Conservation (phyloP, 2,797 vertebrate genomes). For the Halcyon smyrnensis region DNA sequence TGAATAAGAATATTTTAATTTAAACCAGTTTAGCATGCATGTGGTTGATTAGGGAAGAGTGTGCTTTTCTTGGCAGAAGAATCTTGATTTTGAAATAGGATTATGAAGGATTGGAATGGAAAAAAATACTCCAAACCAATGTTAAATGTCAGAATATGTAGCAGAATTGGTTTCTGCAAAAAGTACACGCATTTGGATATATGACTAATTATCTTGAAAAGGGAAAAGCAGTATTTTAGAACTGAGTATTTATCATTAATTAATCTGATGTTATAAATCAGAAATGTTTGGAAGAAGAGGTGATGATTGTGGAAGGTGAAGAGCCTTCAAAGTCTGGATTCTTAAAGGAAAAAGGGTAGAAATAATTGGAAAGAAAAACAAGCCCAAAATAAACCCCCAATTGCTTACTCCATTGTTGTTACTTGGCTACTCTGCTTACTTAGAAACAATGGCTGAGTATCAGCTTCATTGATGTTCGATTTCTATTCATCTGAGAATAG, state of each 20-base stretch:
- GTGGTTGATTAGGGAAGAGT: background rate
- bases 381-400: background rate
- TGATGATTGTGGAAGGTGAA: background rate
- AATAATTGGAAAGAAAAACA: background rate
- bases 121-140: background rate
- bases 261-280: background rate
- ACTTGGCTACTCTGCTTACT: background rate
- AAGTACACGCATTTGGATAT: background rate
- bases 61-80: background rate
- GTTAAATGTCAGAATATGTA: background rate
- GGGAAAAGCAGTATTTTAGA: background rate
- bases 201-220: background rate
- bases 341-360: background rate
- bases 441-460: background rate
- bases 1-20: background rate
- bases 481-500: background rate
- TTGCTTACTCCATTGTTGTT: background rate
- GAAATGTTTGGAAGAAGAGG: background rate
- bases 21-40: background rate
- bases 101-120: background rate
- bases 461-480: background rate
- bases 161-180: background rate
- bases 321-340: background rate
- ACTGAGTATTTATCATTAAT: background rate
- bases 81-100: constrained; percentile 3